Evolutionary conservation across 1,140 invertebrate species (phyloP).

Genomic region (Agraylea sexmaculata): DNA sequence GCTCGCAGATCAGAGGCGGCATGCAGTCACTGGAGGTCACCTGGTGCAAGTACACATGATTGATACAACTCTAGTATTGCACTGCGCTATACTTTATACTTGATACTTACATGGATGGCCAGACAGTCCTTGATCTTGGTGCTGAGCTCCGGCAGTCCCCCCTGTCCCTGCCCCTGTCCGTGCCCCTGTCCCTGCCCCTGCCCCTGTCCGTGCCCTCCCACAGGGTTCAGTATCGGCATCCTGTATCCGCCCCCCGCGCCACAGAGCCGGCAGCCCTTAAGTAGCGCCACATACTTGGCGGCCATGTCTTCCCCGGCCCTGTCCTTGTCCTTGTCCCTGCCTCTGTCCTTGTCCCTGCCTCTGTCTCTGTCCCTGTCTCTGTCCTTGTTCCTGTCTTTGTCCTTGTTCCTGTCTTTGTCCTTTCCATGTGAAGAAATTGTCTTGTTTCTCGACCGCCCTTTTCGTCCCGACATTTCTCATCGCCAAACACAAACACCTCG

Average conservation of each 20-base stretch:
- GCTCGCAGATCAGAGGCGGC: slow-evolving; percentile 44
- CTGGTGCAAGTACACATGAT: slow-evolving; percentile 24
- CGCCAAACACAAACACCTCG: too few species aligned
- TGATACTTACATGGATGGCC: slow-evolving; percentile 33
- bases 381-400: too few species aligned
- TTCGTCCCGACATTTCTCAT: too few species aligned
- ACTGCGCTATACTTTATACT: too few species aligned
- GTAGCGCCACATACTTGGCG: slow-evolving; percentile 33
- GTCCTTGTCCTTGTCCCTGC: too few species aligned
- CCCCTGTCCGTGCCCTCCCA: slow-evolving; percentile 24
- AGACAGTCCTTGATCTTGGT: slow-evolving; percentile 37
- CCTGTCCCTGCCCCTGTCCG: slow-evolving; percentile 20
- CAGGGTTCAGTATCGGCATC: slow-evolving; percentile 39
- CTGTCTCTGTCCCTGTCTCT: too few species aligned
- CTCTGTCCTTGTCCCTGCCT: too few species aligned
- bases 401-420: too few species aligned
- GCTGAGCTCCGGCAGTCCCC: slow-evolving; percentile 27
- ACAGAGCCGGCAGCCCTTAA: slow-evolving; percentile 35
- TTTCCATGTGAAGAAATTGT: too few species aligned
- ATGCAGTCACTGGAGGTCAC: slow-evolving; percentile 42
- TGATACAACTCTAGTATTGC: neutral
- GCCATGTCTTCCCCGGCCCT: too few species aligned
- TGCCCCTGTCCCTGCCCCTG: slow-evolving; percentile 25
- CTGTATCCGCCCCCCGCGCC: slow-evolving; percentile 37
- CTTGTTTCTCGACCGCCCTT: too few species aligned